A percentile compares a stretch with the other conserved stretches of the same genome.
phyloP scores from a whole-genome alignment of 2,113 vertebrate genomes.

The Syrmaticus mikado region DNA sequence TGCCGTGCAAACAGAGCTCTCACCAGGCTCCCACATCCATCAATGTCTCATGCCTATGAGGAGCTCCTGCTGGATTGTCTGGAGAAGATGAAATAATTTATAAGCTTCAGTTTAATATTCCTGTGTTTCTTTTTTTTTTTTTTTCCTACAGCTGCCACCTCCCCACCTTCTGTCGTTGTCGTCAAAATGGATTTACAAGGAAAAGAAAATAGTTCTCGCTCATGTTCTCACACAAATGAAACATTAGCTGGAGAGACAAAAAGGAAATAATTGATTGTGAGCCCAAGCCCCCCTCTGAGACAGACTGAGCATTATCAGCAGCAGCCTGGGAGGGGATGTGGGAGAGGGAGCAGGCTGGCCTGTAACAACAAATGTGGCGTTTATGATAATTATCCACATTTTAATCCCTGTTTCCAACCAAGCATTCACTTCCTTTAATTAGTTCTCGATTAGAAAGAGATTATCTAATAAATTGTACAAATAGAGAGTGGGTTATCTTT shows the following conservation, averaged over 20 bases:
- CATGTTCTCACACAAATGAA: constrained; percentile 67
- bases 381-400: constrained; percentile 73
- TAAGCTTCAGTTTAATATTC: constrained; percentile 47
- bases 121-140: not conserved
- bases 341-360: not conserved
- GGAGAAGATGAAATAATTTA: constrained; percentile 68
- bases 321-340: constrained; percentile 47
- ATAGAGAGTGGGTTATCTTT: constrained; percentile 65
- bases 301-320: constrained; percentile 50
- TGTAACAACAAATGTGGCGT: constrained; percentile 48
- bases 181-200: constrained; percentile 55
- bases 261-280: constrained; percentile 63
- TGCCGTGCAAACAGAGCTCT: not conserved
- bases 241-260: constrained; percentile 54
- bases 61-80: constrained; percentile 46
- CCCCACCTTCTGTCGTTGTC: constrained; percentile 64
- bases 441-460: constrained; percentile 76
- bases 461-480: constrained; percentile 78
- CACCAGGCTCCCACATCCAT: not conserved
- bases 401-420: constrained; percentile 75
- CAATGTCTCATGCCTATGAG: constrained; percentile 16
- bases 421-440: constrained; percentile 79
- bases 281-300: constrained; percentile 61
- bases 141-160: constrained; percentile 31
- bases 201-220: constrained; percentile 60